Evolutionary conservation across 2,888 invertebrate species (phyloP), one percentile per base, ranked within the genome.

Genomic region (Drepanosiphum platanoidis): DNA sequence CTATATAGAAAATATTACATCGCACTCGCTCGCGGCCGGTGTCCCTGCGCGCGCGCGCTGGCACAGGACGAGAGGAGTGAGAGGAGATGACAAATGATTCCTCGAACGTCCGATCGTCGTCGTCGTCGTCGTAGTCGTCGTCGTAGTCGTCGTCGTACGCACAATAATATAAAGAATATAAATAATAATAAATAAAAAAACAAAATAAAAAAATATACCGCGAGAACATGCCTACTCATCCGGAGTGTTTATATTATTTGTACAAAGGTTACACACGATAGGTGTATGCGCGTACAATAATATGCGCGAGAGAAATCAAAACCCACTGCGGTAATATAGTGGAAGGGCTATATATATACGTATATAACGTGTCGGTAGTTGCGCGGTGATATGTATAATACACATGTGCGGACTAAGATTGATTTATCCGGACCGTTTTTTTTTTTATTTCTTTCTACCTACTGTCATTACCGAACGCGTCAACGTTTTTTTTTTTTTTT

Each of bases 151-250:
- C n/a, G n/a, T n/a, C n/a, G 84, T 68, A 84, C 58, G 75, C 68
- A 84, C 68, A 84, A 84, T 84, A n/a, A n/a, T n/a, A n/a, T n/a
- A 84, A 68, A 86, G 70, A 86, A 80, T 42, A 83, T n/a, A 75
- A 68, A 80, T 36, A 68, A 68, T 68, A 46, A n/a, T n/a, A 58
- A 58, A 32, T 71, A 74, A 58, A 82, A 82, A 46, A 82, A 82
- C 27, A 83, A 83, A 83, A 83, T 46, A 75, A 84, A 66, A 66
- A 84, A 74, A 83, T 84, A 84, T 77, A 58, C 84, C 77, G n/a
- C n/a, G 58, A 84, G 84, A 84, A 84, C 84, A 84, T 84, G 84
- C 84, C 84, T 84, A 84, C 84, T 84, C 84, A 84, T 84, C 84
- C 84, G 84, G 68, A 84, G 84, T 84, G 84, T 84, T 84, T 84